Base-by-base conservation (phyloP, 1,140 invertebrate species). In the Drosophila bocqueti region DNA sequence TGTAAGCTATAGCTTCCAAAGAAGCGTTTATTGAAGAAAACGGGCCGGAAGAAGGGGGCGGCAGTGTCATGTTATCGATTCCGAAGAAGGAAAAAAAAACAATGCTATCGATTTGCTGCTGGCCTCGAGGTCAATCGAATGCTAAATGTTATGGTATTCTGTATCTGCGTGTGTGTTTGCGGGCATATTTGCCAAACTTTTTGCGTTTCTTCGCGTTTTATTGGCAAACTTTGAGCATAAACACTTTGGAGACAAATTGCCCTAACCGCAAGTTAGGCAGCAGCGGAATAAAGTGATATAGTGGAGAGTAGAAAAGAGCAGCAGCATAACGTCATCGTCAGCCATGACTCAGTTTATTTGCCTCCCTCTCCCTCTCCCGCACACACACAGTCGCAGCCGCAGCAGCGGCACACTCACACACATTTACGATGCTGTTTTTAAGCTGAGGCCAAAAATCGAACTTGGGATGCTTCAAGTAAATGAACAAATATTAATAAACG, bases 181-280 rank as follows among this genome's bases (percentile, higher is more conserved):
- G 46, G 54, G 31, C 69, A 73, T 61, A 72, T 72, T 38, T 73
- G 68, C 45, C 40, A 73, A 72, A 73, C 38, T 73, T 73, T 71
- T 71, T 71, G 49, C 47, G 63, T 67, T 69, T 43, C 49, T 73
- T 61, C 55, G 69, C 69, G 54, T 50, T 79, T 72, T 63, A 79
- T 66, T 73, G 76, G 76, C 59, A 73, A 79, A 79, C 75, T 78
- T 79, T 36, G 66, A 79, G 66, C 76, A 79, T 79, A 79, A 79
- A 78, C 75, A 78, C 76, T 79, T 77, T 77, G 67, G 76, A 64
- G 76, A 79, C 75, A 78, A 79, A 79, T 79, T 79, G 76, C 65
- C 46, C 43, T 43, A 78, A 55, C 57, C 76, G 74, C 75, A 77
- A 68, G 50, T 63, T 66, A 36, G 63, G 40, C 63, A 69, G 47